phyloP scores from a whole-genome alignment of 2,113 vertebrate genomes.

The Oceanites oceanicus region DNA sequence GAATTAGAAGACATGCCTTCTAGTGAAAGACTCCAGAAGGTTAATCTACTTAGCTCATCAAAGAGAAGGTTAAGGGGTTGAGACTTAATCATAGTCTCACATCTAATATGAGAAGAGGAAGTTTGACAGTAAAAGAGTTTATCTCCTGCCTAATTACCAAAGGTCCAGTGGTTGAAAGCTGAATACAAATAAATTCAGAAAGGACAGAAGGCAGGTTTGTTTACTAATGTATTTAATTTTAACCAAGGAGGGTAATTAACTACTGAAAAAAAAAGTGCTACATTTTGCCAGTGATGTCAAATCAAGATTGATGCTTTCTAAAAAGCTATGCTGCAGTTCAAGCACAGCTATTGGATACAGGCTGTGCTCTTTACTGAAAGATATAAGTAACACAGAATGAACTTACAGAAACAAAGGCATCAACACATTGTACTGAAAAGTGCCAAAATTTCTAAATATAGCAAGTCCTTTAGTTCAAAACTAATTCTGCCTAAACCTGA shows the following conservation, averaged over 20 bases:
- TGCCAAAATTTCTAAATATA: not conserved
- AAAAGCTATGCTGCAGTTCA: not conserved
- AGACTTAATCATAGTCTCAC: constrained; percentile 32
- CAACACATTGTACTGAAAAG: not conserved
- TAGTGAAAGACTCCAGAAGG: constrained; percentile 47
- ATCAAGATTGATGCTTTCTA: not conserved
- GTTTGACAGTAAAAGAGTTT: constrained; percentile 22
- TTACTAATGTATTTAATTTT: not conserved
- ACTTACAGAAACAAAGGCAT: not conserved
- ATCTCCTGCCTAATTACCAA: not conserved
- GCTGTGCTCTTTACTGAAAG: not conserved
- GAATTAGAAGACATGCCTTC: constrained; percentile 36
- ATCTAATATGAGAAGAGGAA: not conserved
- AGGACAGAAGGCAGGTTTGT: not conserved
- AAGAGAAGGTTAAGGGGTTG: constrained; percentile 43
- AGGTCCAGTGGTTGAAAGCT: not conserved
- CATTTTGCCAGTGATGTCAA: not conserved
- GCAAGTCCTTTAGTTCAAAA: not conserved
- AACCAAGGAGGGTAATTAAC: not conserved
- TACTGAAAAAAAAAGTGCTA: not conserved
- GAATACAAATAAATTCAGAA: not conserved
- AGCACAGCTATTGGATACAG: not conserved
- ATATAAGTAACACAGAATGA: not conserved
- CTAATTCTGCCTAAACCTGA: not conserved
- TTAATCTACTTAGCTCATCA: constrained; percentile 61